These are phyloP conservation scores for Idris sp. DNA, from an alignment of 1,140 invertebrate genomes.

Conservation along the genomic window DNA sequence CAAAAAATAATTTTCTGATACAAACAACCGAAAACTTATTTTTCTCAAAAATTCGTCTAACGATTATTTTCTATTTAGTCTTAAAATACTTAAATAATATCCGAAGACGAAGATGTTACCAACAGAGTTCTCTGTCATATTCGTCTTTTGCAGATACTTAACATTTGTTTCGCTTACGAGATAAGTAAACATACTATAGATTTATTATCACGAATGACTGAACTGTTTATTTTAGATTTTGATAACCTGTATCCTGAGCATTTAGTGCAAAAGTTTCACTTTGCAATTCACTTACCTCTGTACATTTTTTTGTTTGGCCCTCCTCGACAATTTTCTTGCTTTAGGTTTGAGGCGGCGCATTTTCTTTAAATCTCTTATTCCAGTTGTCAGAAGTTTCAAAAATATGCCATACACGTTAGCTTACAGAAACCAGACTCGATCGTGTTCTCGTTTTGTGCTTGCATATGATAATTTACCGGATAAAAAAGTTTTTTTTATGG, in stretches of 20 bases:
- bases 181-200: conserved; percentile 24
- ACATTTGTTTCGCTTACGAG: conserved; percentile 50
- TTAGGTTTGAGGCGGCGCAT: conserved; percentile 53
- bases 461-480: conserved; percentile 7
- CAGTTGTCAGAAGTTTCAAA: too few relatives aligned
- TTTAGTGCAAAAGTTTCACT: conserved; percentile 54
- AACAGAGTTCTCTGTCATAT: conserved; percentile 29
- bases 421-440: conserved; percentile 31
- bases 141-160: conserved; percentile 56
- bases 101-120: too few relatives aligned
- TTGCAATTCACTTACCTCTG: conserved; percentile 43
- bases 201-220: conserved; percentile 43
- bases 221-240: conserved; percentile 37
- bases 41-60: too few relatives aligned
- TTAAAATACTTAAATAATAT: too few relatives aligned
- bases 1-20: too few relatives aligned
- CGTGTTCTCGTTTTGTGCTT: conserved; percentile 20
- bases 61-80: too few relatives aligned
- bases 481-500: conserved; percentile 48
- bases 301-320: conserved; percentile 57
- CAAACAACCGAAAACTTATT: too few relatives aligned
- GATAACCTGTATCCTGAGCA: conserved; percentile 46
- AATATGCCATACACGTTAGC: too few relatives aligned
- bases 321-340: conserved; percentile 42
- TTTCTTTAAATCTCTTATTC: conserved; percentile 51